These are phyloP conservation scores for Lasioglossum morio DNA, from an alignment of 2,888 invertebrate species.

Conservation along the genomic window DNA sequence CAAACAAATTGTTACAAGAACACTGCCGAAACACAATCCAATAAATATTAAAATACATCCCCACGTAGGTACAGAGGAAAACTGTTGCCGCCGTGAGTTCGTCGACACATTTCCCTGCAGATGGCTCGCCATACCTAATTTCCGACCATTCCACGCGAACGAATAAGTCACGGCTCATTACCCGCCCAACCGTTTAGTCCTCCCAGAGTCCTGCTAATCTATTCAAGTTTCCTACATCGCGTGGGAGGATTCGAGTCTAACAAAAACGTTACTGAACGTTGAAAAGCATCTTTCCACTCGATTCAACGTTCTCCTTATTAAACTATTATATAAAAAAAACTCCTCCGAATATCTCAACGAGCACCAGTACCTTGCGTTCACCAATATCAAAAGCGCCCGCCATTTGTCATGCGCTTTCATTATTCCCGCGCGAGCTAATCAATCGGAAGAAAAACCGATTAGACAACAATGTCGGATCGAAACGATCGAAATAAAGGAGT, in stretches of 20 bases:
- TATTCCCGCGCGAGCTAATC: background rate
- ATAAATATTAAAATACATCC: background rate
- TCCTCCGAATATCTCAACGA: no score
- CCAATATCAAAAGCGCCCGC: conserved; percentile 11
- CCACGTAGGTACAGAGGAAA: background rate
- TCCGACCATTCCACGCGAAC: background rate
- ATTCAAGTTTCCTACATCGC: background rate
- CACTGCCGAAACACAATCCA: no score
- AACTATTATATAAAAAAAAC: background rate
- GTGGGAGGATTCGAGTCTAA: background rate
- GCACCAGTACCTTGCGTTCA: background rate
- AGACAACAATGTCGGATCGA: fast-evolving
- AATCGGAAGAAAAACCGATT: background rate
- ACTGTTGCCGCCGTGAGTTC: background rate
- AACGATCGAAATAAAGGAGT: fast-evolving
- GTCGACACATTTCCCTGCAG: background rate
- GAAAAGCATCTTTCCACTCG: background rate
- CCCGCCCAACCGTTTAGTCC: background rate
- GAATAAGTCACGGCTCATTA: conserved; percentile 52
- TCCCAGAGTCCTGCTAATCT: conserved; percentile 25
- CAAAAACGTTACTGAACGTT: conserved; percentile 2
- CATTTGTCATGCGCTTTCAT: conserved; percentile 26
- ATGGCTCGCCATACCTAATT: conserved; percentile 12
- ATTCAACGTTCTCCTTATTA: background rate
- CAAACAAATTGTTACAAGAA: no score